A percentile compares a stretch with the other conserved stretches of the same genome.
These are phyloP conservation scores for Odocoileus virginianus DNA, from an alignment of 2,113 vertebrate genomes.

Conservation along the genomic window DNA sequence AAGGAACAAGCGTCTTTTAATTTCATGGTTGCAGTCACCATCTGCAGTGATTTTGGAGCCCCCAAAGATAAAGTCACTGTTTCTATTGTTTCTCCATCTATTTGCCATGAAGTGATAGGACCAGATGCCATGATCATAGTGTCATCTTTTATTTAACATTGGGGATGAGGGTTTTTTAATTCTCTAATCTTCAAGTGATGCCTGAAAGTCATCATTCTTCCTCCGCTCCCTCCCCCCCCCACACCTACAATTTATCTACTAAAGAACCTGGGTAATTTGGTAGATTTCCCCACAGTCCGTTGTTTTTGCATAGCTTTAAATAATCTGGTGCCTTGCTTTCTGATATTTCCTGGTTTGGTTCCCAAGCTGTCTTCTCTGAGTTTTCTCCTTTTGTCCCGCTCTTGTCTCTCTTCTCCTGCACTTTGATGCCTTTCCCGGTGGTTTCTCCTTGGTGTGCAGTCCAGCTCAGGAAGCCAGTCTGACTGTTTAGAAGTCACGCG, in stretches of 20 bases:
- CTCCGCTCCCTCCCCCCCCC: rapidly evolving
- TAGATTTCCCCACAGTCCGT: background rate
- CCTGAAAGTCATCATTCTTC: background rate
- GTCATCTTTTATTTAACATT: background rate
- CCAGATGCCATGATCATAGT: background rate
- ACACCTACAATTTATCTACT: background rate
- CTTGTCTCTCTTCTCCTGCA: background rate
- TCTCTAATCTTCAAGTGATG: background rate
- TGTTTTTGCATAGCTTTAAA: background rate
- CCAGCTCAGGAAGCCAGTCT: background rate
- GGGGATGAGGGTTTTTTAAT: background rate
- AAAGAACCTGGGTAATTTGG: background rate
- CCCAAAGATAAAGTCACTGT: background rate
- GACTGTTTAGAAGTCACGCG: background rate
- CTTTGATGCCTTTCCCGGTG: background rate
- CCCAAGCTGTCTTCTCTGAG: background rate
- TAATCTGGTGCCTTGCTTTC: background rate
- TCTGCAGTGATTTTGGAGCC: background rate
- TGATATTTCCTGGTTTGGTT: background rate
- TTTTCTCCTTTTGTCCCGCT: background rate
- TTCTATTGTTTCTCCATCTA: background rate
- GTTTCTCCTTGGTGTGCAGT: background rate
- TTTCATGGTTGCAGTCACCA: background rate
- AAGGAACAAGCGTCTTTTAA: background rate
- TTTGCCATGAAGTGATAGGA: background rate